Percentiles rank a stretch among this genome's conserved stretches.
phyloP scores from a whole-genome alignment of 1,140 invertebrate species.

The Papilio helenus region DNA sequence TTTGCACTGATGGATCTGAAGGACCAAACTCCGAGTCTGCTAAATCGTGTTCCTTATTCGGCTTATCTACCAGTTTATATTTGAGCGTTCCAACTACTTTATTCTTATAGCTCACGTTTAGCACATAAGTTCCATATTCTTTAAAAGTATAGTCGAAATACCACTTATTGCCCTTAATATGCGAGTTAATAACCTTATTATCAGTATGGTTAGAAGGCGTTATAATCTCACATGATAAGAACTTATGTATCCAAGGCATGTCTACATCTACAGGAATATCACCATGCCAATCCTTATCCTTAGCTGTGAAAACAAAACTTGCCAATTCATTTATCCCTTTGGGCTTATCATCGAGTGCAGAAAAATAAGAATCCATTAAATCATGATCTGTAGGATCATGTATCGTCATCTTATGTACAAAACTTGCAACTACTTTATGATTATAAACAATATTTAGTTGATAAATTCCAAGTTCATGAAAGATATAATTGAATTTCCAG shows the following conservation, averaged over 20 bases:
- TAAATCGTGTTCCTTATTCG: too few species aligned
- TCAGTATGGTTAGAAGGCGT: slow-evolving; percentile 3
- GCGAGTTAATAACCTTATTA: too few species aligned
- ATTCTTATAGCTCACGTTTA: too few species aligned
- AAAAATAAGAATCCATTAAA: slow-evolving; percentile 5
- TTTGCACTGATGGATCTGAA: too few species aligned
- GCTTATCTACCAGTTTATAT: too few species aligned
- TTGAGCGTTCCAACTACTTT: too few species aligned
- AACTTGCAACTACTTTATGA: slow-evolving; percentile 4
- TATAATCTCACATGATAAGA: slow-evolving; percentile 5
- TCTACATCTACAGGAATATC: slow-evolving; percentile 4
- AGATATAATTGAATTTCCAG: too few species aligned
- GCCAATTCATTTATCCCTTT: slow-evolving; percentile 4
- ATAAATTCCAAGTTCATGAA: too few species aligned
- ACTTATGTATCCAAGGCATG: slow-evolving; percentile 4
- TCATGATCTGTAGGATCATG: slow-evolving; percentile 4
- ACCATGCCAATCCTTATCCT: slow-evolving; percentile 3
- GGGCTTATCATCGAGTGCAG: slow-evolving; percentile 2
- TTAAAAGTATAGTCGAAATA: too few species aligned
- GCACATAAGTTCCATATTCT: too few species aligned
- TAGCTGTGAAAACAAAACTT: slow-evolving; percentile 4
- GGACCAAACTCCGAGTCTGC: too few species aligned
- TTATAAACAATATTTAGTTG: slow-evolving; percentile 6
- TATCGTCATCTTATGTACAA: slow-evolving; percentile 4
- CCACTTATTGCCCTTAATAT: too few species aligned